Percentiles rank a stretch among this genome's conserved stretches.
These are phyloP conservation scores for Boloria selene DNA, from an alignment of 2,888 invertebrate genomes.

Conservation along the genomic window DNA sequence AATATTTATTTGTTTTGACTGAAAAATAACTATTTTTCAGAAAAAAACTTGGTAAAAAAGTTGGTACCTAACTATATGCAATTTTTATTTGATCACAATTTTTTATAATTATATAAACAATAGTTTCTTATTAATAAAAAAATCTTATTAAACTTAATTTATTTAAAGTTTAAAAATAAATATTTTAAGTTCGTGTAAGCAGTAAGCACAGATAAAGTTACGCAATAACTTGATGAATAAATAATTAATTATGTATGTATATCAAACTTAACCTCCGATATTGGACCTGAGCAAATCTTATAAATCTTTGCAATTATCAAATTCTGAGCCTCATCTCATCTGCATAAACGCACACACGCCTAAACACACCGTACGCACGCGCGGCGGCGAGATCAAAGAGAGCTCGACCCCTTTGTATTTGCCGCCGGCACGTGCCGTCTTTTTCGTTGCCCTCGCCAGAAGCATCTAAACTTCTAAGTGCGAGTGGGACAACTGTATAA, in stretches of 20 bases:
- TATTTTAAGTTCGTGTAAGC: neutral
- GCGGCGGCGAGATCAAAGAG: conserved; percentile 79
- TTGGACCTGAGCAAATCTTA: conserved; percentile 52
- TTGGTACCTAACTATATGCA: too few relatives aligned
- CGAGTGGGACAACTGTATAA: conserved; percentile 62
- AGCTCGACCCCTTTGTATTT: conserved; percentile 77
- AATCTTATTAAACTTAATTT: too few relatives aligned
- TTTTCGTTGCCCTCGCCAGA: conserved; percentile 66
- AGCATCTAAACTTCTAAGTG: conserved; percentile 55
- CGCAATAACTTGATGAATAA: neutral
- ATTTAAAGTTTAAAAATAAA: too few relatives aligned
- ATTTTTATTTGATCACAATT: too few relatives aligned
- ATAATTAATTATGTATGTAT: conserved; percentile 35
- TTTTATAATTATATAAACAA: too few relatives aligned
- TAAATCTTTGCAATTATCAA: conserved; percentile 82
- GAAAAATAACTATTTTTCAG: too few relatives aligned
- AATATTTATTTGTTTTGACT: too few relatives aligned
- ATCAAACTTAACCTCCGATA: conserved; percentile 43
- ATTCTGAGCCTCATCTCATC: conserved; percentile 75
- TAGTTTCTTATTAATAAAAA: too few relatives aligned
- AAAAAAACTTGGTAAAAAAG: too few relatives aligned
- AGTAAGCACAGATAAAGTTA: neutral
- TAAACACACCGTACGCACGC: conserved; percentile 69
- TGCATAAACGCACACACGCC: conserved; percentile 72
- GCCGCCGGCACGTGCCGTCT: conserved; percentile 78